Conservation (phyloP, 1,140 invertebrate genomes). For the Archegozetes longisetosus region DNA sequence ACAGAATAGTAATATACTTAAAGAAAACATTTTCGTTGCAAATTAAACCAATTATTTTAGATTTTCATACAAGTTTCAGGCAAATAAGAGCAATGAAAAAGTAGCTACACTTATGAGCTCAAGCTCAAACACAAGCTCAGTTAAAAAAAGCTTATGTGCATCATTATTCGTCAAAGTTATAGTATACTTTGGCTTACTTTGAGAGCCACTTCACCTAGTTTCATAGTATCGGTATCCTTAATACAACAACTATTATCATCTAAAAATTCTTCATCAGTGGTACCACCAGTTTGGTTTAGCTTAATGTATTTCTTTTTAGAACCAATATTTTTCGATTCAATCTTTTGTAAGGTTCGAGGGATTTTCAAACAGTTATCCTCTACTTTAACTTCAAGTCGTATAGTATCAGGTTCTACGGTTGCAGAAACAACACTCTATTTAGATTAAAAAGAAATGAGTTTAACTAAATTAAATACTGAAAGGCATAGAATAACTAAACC, state of each 20-base stretch:
- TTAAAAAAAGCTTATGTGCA: too few relatives aligned
- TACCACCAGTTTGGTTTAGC: not conserved
- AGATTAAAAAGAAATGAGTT: not conserved
- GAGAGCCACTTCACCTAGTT: not conserved
- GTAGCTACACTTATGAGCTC: too few relatives aligned
- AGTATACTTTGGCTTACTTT: too few relatives aligned
- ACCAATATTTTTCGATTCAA: conserved; percentile 2
- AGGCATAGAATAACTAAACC: too few relatives aligned
- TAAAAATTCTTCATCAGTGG: not conserved
- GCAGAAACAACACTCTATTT: conserved; percentile 46
- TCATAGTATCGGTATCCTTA: not conserved
- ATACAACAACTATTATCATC: not conserved
- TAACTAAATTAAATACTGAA: too few relatives aligned
- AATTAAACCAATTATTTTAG: too few relatives aligned
- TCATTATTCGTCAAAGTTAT: too few relatives aligned
- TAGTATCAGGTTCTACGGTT: conserved; percentile 50
- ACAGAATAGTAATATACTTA: too few relatives aligned
- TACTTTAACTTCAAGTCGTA: conserved; percentile 27
- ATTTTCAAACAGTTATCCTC: not conserved
- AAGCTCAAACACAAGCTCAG: too few relatives aligned
- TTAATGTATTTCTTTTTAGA: not conserved
- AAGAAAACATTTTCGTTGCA: too few relatives aligned
- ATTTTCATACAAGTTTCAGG: too few relatives aligned
- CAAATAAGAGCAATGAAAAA: too few relatives aligned
- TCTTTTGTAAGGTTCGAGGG: not conserved